Evolutionary conservation across 2,888 invertebrate species (phyloP).

Genomic region (Mylabris sibirica): DNA sequence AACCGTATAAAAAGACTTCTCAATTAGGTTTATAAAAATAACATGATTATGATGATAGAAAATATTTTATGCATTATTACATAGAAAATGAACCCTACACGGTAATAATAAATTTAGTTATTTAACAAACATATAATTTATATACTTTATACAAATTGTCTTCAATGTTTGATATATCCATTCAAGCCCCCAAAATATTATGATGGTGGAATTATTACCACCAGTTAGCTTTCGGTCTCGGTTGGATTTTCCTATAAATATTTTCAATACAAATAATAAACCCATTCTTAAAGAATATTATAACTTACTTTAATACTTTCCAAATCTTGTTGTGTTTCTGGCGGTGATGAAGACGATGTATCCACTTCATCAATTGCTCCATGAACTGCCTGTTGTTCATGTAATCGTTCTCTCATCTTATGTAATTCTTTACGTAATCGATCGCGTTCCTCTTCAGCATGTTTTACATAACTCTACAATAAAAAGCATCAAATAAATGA

Average conservation of each 20-base stretch:
- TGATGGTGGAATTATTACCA: slow-evolving; percentile 25
- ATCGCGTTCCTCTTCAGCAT: slow-evolving; percentile 78
- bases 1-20: slow-evolving; percentile 43
- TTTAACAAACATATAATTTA: slow-evolving; percentile 33
- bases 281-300: neutral
- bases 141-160: slow-evolving; percentile 42
- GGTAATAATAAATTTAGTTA: slow-evolving; percentile 34
- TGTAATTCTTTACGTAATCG: slow-evolving; percentile 76
- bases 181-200: slow-evolving; percentile 26
- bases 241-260: slow-evolving; percentile 51
- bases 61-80: slow-evolving; percentile 39
- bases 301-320: slow-evolving; percentile 49
- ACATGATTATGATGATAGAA: slow-evolving; percentile 42
- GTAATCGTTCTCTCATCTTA: slow-evolving; percentile 74
- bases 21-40: slow-evolving; percentile 46
- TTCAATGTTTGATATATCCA: slow-evolving; percentile 22
- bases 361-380: slow-evolving; percentile 41
- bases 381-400: slow-evolving; percentile 64
- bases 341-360: slow-evolving; percentile 26
- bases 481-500: slow-evolving; percentile 33
- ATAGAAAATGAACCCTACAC: slow-evolving; percentile 36
- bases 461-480: slow-evolving; percentile 73
- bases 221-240: slow-evolving; percentile 46
- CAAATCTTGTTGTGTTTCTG: slow-evolving; percentile 47
- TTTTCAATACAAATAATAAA: slow-evolving; percentile 8